phyloP scores from a whole-genome alignment of 2,888 invertebrate genomes.

The Rotaria sp. region DNA sequence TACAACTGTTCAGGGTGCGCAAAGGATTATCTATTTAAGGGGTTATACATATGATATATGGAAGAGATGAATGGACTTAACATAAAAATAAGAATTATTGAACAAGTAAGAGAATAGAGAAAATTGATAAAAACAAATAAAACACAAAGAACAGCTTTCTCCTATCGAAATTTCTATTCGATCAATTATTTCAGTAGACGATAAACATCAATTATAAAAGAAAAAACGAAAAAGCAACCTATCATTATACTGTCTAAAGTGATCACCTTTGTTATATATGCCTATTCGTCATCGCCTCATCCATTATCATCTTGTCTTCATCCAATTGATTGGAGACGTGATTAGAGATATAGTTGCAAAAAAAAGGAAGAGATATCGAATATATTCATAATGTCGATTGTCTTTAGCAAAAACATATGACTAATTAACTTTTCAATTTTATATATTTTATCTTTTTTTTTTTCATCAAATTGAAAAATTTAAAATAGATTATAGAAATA shows the following conservation, averaged over 20 bases:
- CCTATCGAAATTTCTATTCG: neutral
- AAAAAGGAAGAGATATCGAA: neutral
- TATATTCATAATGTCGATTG: neutral
- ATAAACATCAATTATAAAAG: neutral
- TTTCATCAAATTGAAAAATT: too few relatives aligned
- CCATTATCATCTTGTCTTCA: neutral
- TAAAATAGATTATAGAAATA: too few relatives aligned
- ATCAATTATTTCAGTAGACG: neutral
- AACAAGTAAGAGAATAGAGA: neutral
- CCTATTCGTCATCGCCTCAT: conserved; percentile 8
- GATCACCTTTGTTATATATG: neutral
- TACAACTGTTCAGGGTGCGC: neutral
- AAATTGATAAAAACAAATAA: neutral
- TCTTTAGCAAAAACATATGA: neutral
- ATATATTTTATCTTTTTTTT: too few relatives aligned
- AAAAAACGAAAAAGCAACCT: neutral
- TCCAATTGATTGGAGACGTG: neutral
- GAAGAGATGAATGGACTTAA: neutral
- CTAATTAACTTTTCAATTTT: neutral
- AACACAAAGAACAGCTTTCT: neutral
- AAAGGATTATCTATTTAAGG: neutral
- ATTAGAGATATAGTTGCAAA: neutral
- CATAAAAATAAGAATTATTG: neutral
- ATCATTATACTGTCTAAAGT: neutral
- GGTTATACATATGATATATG: neutral